Base-by-base conservation (phyloP, 2,113 vertebrate genomes). In the Gyps fulvus region DNA sequence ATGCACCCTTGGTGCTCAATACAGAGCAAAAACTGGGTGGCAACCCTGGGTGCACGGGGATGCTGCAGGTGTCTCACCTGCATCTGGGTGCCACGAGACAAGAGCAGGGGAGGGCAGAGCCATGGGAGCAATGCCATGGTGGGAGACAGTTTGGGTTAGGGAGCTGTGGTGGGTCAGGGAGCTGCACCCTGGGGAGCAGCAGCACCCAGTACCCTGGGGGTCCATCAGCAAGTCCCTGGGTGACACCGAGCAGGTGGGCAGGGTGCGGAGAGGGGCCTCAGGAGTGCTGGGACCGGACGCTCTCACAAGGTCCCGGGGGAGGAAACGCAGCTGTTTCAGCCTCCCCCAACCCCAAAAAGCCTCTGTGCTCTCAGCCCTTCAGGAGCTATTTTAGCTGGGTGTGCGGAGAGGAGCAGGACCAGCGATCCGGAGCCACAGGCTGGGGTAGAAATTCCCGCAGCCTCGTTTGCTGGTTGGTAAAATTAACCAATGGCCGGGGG, bases 51-150 rank as follows among this genome's bases (percentile, higher is more conserved):
- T 9, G 43, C 31, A 23, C 0, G 2, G 67, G 49, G 93, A 32
- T 27, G 62, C 69, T 36, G 54, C 0, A 1, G 36, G 58, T 52
- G 54, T 32, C 42, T 0, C 10, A n/a, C 25, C 27, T 5, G 0
- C 18, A 7, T 11, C 76, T 7, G 13, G n/a, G 23, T 11, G 34
- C 40, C n/a, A 40, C 2, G 5, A 27, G 63, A 50, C 0, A 0
- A 49, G 27, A 61, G 16, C 45, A 73, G 55, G 36, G 49, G 29
- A 77, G 57, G 26, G 42, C 34, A 83, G 45, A 57, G 66, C 13
- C 0, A 0, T 19, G 52, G 14, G 21, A 81, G 11, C 1, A 1
- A 16, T 50, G 66, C 21, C 50, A 2, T 0, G 2, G 26, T 6
- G 34, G 71, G 15, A 8, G 34, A 3, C 0, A 10, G 34, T 70